Evolutionary conservation across 2,113 vertebrate genomes (phyloP), one percentile per base, ranked within the genome.

Genomic region (Circaetus cinerascens): DNA sequence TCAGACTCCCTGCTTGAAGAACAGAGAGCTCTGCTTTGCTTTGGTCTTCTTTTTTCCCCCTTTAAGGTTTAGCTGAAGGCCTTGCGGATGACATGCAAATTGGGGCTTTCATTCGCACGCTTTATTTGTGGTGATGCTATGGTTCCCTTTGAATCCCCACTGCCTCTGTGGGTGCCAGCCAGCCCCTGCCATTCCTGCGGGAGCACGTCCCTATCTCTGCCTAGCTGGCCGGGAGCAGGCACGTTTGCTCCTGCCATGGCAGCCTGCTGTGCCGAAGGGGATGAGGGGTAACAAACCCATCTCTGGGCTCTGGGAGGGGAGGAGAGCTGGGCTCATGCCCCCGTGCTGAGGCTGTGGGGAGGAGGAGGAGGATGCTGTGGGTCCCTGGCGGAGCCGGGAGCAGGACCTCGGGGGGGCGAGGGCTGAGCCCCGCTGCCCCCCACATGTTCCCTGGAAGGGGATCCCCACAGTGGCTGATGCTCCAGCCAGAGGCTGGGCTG

Each of bases 21-120:
- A 63, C 92, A 60, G 68, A 95, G 81, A 30, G 88, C 92, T 92
- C 80, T 8, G 95, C 92, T 96, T 84, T 10, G 92, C 87, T 73
- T 72, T 23, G 56, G 73, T 77, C 62, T 50, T 51, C 64, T 59
- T 38, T 34, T 18, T 13, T 7, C 2, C 51, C 43, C 29, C 26
- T 43, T 93, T 21, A 85, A 91, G 66, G 64, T 74, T 93, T 12
- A 51, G 90, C 87, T 14, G 77, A 62, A 95, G 90, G 91, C 84
- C 76, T 69, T 56, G 60, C 64, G 87, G 90, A 91, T 90, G 73
- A 90, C 48, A 53, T 73, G 92, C 81, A 79, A 75, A 90, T 95
- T 53, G 66, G 92, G 71, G 57, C 87, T 96, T 41, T 75, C 40
- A 76, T 94, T 62, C 68, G 74, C 88, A 21, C 17, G 2, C 84